Evolutionary conservation across 1,140 invertebrate genomes (phyloP).

Genomic region (Chironomus tepperi): DNA sequence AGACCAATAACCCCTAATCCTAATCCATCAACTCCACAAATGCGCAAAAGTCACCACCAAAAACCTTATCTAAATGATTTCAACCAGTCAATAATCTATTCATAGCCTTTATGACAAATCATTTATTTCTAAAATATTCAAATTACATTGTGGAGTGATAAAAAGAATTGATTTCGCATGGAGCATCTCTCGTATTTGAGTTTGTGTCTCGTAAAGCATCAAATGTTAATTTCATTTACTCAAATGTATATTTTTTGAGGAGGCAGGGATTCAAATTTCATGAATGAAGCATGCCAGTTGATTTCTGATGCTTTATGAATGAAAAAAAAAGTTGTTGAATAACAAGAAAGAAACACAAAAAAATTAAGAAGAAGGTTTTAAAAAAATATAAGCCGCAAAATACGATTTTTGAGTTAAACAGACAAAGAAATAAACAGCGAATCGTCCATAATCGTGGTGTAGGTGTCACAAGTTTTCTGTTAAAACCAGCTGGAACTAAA

Average conservation of each 20-base stretch:
- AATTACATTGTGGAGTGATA: conserved; percentile 18
- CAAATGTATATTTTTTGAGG: not conserved
- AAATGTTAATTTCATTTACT: not conserved
- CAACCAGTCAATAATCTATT: not conserved
- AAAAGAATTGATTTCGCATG: conserved; percentile 11
- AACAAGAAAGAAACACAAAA: not conserved
- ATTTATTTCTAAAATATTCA: not conserved
- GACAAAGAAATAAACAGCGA: conserved; percentile 18
- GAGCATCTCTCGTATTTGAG: not conserved
- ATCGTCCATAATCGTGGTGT: conserved; percentile 18
- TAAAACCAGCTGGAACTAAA: conserved; percentile 8
- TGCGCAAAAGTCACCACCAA: no score
- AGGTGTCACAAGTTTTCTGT: conserved; percentile 3
- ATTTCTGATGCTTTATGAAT: conserved; percentile 19
- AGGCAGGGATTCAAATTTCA: conserved; percentile 18
- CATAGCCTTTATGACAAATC: not conserved
- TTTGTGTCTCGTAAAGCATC: not conserved
- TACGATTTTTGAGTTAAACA: conserved; percentile 3
- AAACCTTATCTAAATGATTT: no score
- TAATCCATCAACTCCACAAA: no score
- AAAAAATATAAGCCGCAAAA: conserved; percentile 1
- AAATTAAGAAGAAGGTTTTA: not conserved
- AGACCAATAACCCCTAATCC: no score
- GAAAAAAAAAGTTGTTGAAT: conserved; percentile 10
- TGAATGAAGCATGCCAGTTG: not conserved